Percentiles rank a stretch among this genome's conserved stretches.
These are phyloP conservation scores for Melipona beecheii DNA, from an alignment of 2,888 invertebrate genomes.

Conservation along the genomic window DNA sequence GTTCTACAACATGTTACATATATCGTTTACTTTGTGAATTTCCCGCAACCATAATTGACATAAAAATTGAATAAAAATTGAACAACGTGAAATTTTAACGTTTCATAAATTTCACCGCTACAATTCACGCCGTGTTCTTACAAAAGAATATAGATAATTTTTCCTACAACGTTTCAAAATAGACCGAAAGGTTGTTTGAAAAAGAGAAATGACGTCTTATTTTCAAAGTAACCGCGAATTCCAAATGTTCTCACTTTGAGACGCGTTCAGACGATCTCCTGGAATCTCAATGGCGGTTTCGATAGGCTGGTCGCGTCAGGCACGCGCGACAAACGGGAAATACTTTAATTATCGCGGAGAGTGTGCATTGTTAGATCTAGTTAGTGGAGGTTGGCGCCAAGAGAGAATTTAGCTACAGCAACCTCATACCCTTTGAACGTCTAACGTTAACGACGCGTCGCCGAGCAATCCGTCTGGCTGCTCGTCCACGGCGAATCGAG, in stretches of 20 bases:
- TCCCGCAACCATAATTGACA: not conserved
- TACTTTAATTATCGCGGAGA: slow-evolving; percentile 28
- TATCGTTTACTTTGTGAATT: not conserved
- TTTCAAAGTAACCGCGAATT: not conserved
- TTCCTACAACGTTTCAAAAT: no score
- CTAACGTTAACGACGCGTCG: slow-evolving; percentile 60
- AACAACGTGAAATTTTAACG: not conserved
- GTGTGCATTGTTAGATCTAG: slow-evolving; percentile 41
- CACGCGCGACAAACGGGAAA: not conserved
- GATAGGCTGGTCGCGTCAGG: not conserved
- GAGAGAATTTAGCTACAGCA: slow-evolving; percentile 38
- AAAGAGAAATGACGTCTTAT: not conserved
- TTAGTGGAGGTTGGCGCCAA: slow-evolving; percentile 39
- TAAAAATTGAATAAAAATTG: not conserved
- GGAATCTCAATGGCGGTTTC: no score
- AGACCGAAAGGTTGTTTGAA: no score
- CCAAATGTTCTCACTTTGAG: not conserved
- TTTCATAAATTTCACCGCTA: not conserved
- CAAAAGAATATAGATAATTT: no score
- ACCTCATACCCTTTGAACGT: slow-evolving; percentile 47
- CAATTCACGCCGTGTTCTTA: no score
- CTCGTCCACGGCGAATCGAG: slow-evolving; percentile 52
- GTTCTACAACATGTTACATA: no score
- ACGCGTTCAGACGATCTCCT: not conserved
- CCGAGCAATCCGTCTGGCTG: slow-evolving; percentile 55